A percentile compares a stretch with the other conserved stretches of the same genome.
Evolutionary conservation across 2,113 vertebrate species (phyloP).

Genomic region (Carettochelys insculpta): DNA sequence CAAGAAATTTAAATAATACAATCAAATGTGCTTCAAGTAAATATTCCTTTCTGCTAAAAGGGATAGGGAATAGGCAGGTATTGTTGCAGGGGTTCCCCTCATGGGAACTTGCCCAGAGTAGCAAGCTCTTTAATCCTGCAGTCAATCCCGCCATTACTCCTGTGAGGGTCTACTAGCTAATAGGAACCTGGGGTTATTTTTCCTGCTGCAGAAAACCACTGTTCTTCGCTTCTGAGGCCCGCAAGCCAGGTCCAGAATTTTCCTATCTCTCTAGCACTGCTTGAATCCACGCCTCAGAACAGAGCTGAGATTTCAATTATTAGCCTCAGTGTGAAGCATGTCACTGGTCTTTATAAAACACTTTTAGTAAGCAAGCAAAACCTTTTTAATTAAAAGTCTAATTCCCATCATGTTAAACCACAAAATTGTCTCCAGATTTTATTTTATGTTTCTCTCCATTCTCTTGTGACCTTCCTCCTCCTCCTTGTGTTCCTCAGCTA

Average conservation of each 20-base stretch:
- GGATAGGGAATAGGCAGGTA: not conserved
- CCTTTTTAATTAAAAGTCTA: slow-evolving; percentile 23
- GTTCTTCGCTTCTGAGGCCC: slow-evolving; percentile 26
- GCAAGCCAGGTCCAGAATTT: slow-evolving; percentile 17
- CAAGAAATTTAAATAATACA: not conserved
- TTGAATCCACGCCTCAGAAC: slow-evolving; percentile 18
- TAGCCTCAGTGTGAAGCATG: slow-evolving; percentile 11
- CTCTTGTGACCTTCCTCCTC: slow-evolving; percentile 17
- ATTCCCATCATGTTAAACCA: slow-evolving; percentile 23
- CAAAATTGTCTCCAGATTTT: slow-evolving; percentile 29
- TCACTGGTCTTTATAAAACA: slow-evolving; percentile 22
- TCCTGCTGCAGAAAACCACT: not conserved
- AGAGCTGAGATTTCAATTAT: slow-evolving; percentile 24
- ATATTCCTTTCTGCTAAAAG: slow-evolving; percentile 4
- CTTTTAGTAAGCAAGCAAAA: slow-evolving; percentile 32
- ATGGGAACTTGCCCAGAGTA: not conserved
- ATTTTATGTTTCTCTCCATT: slow-evolving; percentile 42
- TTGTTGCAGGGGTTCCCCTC: slow-evolving; percentile 1
- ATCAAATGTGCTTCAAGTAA: not conserved
- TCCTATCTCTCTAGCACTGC: not conserved
- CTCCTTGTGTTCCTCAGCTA: slow-evolving; percentile 43
- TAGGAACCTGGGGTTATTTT: slow-evolving; percentile 24
- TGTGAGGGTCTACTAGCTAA: slow-evolving; percentile 30
- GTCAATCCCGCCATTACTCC: not conserved
- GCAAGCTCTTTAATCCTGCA: slow-evolving; percentile 21